Base-by-base conservation (phyloP, 2,797 vertebrate genomes). In the Pogonophryne albipinna region DNA sequence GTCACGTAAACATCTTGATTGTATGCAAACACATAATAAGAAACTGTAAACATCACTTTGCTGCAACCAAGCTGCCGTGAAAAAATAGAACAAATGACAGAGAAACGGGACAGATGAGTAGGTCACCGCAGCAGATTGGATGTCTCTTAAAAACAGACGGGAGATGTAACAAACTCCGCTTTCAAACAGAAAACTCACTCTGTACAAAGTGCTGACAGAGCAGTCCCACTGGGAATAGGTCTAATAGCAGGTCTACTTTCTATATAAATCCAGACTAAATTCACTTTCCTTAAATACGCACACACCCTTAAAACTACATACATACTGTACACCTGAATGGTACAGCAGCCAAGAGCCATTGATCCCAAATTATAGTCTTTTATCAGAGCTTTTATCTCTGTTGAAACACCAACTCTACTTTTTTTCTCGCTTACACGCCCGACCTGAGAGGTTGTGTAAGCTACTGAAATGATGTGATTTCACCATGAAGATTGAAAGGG, bases 201-300 rank as follows among this genome's bases (percentile, higher is more conserved):
- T 71, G 66, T 66, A 27, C 38, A 63, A 60, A 71, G 58, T 64
- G 90, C 87, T 92, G 92, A 93, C 83, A 42, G 44, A 52, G 60
- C 51, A 50, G 66, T 85, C 85, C 76, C 66, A 47, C 71, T 50
- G 68, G 78, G 82, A 87, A 78, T 72, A 79, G 57, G 80, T 79
- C 79, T 94, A 95, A 95, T 92, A 87, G 88, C 82, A 91, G 85
- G 88, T 90, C 92, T 91, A 85, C 91, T 83, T 90, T 88, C 84
- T 89, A 83, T 89, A 89, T 91, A 93, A 94, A 89, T 85, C 91
- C 88, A 91, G 91, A 84, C 90, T 92, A 82, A 93, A 92, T 92
- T 87, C 68, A 74, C 84, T 88, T 76, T 85, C 82, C 85, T 80
- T 87, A 90, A 92, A 87, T 86, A 87, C 4, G 53, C 88, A 92